phyloP scores from a whole-genome alignment of 2,797 vertebrate species.

The Lophotriccus pileatus region DNA sequence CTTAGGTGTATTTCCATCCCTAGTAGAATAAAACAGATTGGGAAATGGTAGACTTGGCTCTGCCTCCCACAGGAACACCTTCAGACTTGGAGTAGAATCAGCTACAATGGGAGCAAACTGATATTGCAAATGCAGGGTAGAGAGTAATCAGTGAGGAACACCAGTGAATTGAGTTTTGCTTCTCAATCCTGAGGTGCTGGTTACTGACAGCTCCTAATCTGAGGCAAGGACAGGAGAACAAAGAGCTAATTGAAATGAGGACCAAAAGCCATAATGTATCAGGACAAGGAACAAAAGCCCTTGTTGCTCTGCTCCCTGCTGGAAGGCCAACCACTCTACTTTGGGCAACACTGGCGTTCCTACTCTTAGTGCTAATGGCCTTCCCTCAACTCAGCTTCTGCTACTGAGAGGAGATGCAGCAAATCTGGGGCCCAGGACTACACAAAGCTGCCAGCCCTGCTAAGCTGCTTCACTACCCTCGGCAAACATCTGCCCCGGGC shows the following conservation, averaged over 20 bases:
- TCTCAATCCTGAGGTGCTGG: background rate
- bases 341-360: background rate
- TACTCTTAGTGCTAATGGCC: background rate
- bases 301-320: background rate
- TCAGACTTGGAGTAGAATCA: background rate
- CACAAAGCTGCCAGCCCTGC: background rate
- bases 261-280: background rate
- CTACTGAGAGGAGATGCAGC: background rate
- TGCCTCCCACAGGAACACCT: background rate
- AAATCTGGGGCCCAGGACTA: background rate
- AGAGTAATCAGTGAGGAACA: background rate
- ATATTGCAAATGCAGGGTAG: background rate
- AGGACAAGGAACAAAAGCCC: background rate
- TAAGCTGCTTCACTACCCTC: background rate
- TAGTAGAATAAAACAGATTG: background rate
- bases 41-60: background rate
- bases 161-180: background rate
- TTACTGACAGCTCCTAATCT: background rate
- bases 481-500: background rate
- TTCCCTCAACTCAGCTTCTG: background rate
- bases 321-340: background rate
- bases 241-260: background rate
- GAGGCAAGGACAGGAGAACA: background rate
- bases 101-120: background rate
- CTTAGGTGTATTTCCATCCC: background rate